These are phyloP conservation scores for Gyrodactylus salaris DNA, from an alignment of 1,140 invertebrate genomes.

Conservation along the genomic window DNA sequence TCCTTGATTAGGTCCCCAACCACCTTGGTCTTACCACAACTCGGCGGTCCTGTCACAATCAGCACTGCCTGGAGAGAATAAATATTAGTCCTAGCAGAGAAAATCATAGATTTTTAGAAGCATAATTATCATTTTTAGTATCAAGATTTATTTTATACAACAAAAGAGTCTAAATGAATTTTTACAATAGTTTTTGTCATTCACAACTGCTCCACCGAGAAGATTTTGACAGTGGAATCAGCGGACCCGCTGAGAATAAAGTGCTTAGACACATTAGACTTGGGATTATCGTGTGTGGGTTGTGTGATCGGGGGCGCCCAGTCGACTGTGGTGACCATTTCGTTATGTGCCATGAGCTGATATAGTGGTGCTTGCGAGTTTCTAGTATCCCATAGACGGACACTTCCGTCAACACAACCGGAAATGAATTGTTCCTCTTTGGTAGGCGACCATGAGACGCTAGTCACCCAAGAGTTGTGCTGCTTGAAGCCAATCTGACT, in stretches of 20 bases:
- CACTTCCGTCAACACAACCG: conserved; percentile 49
- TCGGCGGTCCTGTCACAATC: not conserved
- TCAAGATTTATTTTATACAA: not conserved
- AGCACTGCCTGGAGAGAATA: not conserved
- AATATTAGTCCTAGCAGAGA: not conserved
- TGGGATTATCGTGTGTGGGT: not conserved
- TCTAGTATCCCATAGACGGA: conserved; percentile 78
- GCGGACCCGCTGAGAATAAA: conserved; percentile 57
- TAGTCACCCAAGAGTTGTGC: conserved; percentile 58
- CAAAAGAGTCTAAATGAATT: no score
- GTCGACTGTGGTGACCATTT: conserved; percentile 62
- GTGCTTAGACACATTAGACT: no score
- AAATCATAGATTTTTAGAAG: not conserved
- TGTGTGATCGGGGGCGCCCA: conserved; percentile 32
- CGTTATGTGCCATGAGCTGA: conserved; percentile 61
- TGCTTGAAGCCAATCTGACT: conserved; percentile 55
- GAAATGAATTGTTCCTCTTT: conserved; percentile 57
- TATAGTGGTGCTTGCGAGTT: conserved; percentile 41
- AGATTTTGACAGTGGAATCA: conserved; percentile 67
- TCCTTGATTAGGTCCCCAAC: not conserved
- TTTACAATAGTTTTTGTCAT: no score
- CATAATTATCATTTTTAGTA: not conserved
- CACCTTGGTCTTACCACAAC: not conserved
- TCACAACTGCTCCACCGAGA: conserved; percentile 15
- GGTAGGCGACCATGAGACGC: conserved; percentile 51